Base-by-base conservation (phyloP, 2,797 vertebrate species). In the Microcaecilia unicolor region DNA sequence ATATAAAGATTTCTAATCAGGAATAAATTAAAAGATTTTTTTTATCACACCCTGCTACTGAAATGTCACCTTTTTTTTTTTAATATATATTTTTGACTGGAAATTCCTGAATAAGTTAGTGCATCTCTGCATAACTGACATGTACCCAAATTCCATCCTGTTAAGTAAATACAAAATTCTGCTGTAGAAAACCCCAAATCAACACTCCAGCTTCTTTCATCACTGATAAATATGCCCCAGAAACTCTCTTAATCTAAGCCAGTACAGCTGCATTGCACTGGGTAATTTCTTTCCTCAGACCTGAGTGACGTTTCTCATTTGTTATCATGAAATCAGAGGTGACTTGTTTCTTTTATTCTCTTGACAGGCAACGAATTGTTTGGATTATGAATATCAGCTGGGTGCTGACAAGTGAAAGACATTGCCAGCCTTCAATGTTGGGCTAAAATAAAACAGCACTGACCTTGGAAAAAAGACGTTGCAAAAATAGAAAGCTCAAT, bases 351-450 rank as follows among this genome's bases (percentile, higher is more conserved):
- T 51, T 37, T 44, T 34, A 26, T 31, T 39, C 4, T 61, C 34
- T 47, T 57, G 55, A 54, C 46, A 74, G 46, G 32, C 58, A 44
- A 59, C 51, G 29, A 59, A 49, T 57, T 58, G 47, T 68, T 46
- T 53, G 43, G 41, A 37, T 76, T 80, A 67, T 65, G 69, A 77
- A 61, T 61, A 67, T 51, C 62, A 67, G 37, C 28, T 63, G 34
- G 10, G 9, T 53, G 48, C 51, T 72, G 64, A 76, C 58, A 73
- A 61, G 53, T 67, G 63, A 76, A 55, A 52, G 58, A 62, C 37
- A 17, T 19, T 24, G 3, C 5, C 39, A 55, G 12, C 15, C 35
- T 54, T 57, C 32, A 52, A 13, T 30, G 45, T 42, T 28, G 47
- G 44, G 45, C 25, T 59, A 26, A 53, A 70, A 56, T 31, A 58